phyloP scores from a whole-genome alignment of 1,140 invertebrate species.

The Ceratina calcarata region DNA sequence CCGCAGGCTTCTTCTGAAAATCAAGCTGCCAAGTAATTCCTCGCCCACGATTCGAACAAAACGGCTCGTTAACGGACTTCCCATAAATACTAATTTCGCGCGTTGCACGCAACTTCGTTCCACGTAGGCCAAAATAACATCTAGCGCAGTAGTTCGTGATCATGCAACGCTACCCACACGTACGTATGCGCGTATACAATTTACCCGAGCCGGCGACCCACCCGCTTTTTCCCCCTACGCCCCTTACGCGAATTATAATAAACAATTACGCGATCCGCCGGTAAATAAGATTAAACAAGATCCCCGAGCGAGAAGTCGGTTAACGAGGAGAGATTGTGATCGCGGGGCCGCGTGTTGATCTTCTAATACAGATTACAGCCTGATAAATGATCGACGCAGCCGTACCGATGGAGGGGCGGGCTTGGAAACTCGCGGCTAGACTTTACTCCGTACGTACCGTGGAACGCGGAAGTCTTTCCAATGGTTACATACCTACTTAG shows the following conservation, averaged over 20 bases:
- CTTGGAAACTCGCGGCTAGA: conserved; percentile 43
- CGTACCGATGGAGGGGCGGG: background rate
- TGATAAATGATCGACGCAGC: conserved; percentile 29
- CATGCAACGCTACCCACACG: conserved; percentile 16
- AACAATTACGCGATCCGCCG: conserved; percentile 24
- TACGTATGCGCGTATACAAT: no score
- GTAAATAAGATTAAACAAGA: background rate
- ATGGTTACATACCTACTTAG: conserved; percentile 26
- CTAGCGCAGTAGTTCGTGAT: background rate
- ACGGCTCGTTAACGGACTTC: conserved; percentile 14
- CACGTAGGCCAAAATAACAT: conserved; percentile 1
- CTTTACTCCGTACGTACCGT: conserved; percentile 22
- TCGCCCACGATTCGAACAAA: conserved; percentile 26
- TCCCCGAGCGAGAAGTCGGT: background rate
- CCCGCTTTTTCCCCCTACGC: background rate
- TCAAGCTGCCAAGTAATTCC: conserved; percentile 30
- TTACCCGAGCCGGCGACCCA: no score
- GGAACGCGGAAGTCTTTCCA: conserved; percentile 49
- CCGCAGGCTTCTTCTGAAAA: background rate
- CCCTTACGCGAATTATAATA: conserved; percentile 7
- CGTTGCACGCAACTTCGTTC: conserved; percentile 27
- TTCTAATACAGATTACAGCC: conserved; percentile 11
- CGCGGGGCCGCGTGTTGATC: background rate
- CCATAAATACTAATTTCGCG: conserved; percentile 49
- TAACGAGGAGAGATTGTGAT: conserved; percentile 4